Evolutionary conservation across 2,888 invertebrate genomes (phyloP).

Genomic region (Laothoe populi): DNA sequence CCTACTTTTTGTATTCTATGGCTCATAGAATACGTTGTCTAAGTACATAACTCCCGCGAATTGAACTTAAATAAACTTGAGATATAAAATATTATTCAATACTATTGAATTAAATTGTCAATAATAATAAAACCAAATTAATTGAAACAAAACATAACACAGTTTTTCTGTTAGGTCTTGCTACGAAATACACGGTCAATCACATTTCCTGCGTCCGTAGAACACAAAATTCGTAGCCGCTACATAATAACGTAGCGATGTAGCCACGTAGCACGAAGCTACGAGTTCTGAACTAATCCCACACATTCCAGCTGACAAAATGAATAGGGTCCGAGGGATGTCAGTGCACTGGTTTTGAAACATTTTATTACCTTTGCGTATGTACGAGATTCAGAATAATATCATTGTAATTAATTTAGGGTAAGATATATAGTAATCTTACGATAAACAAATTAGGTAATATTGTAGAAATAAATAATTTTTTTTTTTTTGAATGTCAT

Average conservation of each 20-base stretch:
- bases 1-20: too few species aligned
- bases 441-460: too few species aligned
- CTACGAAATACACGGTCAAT: neutral
- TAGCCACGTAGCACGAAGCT: conserved; percentile 25
- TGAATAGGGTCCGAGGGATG: conserved; percentile 2
- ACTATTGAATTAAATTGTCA: neutral
- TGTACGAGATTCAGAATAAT: neutral
- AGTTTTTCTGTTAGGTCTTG: neutral
- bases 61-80: too few species aligned
- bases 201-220: conserved; percentile 12
- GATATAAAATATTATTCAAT: too few species aligned
- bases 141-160: neutral
- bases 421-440: too few species aligned
- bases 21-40: too few species aligned
- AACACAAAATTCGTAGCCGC: conserved; percentile 14
- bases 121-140: neutral
- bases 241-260: conserved; percentile 14
- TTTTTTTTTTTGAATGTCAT: too few species aligned
- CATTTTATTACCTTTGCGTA: neutral
- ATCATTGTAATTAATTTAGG: too few species aligned
- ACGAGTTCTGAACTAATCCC: conserved; percentile 24
- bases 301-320: neutral
- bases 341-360: neutral
- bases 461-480: too few species aligned
- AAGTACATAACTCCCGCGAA: too few species aligned